Base-by-base conservation (phyloP, 2,113 vertebrate species). In the Gasterosteus aculeatus region DNA sequence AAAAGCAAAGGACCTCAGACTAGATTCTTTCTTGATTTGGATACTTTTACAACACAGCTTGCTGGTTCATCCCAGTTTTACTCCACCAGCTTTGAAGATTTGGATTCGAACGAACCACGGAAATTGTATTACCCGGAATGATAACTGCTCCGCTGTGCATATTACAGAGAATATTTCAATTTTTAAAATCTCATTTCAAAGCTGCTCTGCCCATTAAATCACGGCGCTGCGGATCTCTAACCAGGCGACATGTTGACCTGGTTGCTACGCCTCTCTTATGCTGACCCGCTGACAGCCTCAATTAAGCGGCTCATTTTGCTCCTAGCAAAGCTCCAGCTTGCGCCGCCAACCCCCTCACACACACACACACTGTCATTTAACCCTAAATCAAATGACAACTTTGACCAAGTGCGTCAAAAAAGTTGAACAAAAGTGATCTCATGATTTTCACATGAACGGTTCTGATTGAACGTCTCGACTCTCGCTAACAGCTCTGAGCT, bases 281-380 rank as follows among this genome's bases (percentile, higher is more conserved):
- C 77, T 69, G 81, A 81, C 85, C 82, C 74, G 76, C 87, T 84
- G 89, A 88, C 88, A 86, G 80, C 75, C 82, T 83, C 78, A 87
- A 66, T 88, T 86, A 87, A 82, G 71, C 72, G 26, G 61, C 75
- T 80, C 77, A 29, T 78, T 69, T 69, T 35, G 73, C 62, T 77
- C 35, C 53, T 51, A 59, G 60, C 60, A 18, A 59, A 79, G 12
- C 72, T 7, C 54, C 22, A 14, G 66, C 56, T 51, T 19, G 8
- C 16, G 5, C 1, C 5, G 5, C 57, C 33, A 16, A 11, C 46
- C 69, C 31, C 10, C 58, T 10, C 14, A 12, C 3, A 9, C 31
- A n/a, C 38, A 16, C 58, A 7, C 14, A 12, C 22, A 16, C 58
- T 69, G 72, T 57, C 42, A 73, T 78, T 86, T 85, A 15, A 68